Conservation (phyloP, 2,888 invertebrate species). For the Ephialtes manifestator region DNA sequence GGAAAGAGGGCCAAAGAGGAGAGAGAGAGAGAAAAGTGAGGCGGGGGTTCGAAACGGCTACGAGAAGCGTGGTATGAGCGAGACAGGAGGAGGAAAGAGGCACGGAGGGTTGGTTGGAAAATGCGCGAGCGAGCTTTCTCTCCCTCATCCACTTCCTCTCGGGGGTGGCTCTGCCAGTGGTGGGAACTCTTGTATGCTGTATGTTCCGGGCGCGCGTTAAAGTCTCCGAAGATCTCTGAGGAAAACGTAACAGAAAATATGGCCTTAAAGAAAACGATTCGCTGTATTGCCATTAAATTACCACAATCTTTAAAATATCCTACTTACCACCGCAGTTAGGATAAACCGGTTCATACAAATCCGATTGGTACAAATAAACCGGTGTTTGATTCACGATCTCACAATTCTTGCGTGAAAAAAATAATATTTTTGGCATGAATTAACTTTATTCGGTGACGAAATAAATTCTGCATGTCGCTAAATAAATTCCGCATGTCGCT, state of each 20-base stretch:
- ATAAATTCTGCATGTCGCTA: too few relatives aligned
- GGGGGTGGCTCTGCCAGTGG: conserved; percentile 52
- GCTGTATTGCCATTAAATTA: too few relatives aligned
- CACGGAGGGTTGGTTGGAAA: conserved; percentile 63
- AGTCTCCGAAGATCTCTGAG: conserved; percentile 79
- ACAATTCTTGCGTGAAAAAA: too few relatives aligned
- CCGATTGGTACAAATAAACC: too few relatives aligned
- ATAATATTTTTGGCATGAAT: too few relatives aligned
- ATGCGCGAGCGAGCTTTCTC: conserved; percentile 65
- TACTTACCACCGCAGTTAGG: too few relatives aligned
- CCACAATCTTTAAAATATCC: too few relatives aligned
- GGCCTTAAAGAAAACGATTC: too few relatives aligned
- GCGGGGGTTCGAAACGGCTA: conserved; percentile 43
- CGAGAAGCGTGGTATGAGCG: conserved; percentile 53
- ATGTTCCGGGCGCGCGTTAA: conserved; percentile 81
- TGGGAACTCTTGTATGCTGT: conserved; percentile 49
- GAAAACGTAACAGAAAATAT: neutral
- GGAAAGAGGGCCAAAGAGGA: conserved; percentile 82
- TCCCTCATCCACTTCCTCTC: conserved; percentile 54
- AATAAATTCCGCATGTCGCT: too few relatives aligned
- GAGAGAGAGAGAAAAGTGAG: conserved; percentile 13
- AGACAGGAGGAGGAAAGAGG: conserved; percentile 48
- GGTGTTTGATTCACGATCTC: too few relatives aligned
- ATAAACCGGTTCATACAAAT: too few relatives aligned
- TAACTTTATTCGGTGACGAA: too few relatives aligned